phyloP scores from a whole-genome alignment of 2,888 invertebrate genomes.

The Augiades crinisus region DNA sequence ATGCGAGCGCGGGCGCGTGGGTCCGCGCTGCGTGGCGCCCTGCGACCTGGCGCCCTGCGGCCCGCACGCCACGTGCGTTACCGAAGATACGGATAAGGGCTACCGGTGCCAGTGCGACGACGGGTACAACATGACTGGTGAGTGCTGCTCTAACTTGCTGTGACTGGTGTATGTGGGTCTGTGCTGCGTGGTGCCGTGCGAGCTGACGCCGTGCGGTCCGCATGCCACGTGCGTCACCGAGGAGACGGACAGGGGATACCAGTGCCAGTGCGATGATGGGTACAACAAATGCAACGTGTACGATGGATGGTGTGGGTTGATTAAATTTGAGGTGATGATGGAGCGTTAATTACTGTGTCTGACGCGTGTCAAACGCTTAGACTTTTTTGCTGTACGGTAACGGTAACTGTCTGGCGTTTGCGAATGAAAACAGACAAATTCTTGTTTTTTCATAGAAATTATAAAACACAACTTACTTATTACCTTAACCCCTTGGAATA shows the following conservation, averaged over 20 bases:
- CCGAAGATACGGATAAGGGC: slow-evolving; percentile 78
- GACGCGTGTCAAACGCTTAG: too few species aligned
- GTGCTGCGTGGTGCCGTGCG: slow-evolving; percentile 91
- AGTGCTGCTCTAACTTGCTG: slow-evolving; percentile 30
- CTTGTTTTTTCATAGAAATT: too few species aligned
- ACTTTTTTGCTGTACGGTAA: too few species aligned
- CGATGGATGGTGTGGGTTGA: slow-evolving; percentile 81
- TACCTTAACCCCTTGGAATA: too few species aligned
- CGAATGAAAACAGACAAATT: too few species aligned
- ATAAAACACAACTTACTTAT: too few species aligned
- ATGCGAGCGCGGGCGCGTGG: slow-evolving; percentile 86
- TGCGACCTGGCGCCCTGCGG: slow-evolving; percentile 94
- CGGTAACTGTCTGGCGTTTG: too few species aligned
- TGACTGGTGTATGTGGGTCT: slow-evolving; percentile 85
- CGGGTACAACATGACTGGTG: slow-evolving; percentile 85
- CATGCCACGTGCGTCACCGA: slow-evolving; percentile 86
- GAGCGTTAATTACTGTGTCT: too few species aligned
- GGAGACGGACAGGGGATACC: slow-evolving; percentile 83
- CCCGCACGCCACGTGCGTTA: slow-evolving; percentile 85
- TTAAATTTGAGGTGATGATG: neutral
- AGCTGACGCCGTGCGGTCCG: slow-evolving; percentile 90
- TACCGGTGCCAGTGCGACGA: slow-evolving; percentile 91
- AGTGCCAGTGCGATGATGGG: slow-evolving; percentile 88
- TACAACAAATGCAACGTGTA: too few species aligned
- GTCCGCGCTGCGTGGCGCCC: slow-evolving; percentile 88